These are phyloP conservation scores for Chaetops frenatus DNA, from an alignment of 2,113 vertebrate genomes.

Conservation along the genomic window DNA sequence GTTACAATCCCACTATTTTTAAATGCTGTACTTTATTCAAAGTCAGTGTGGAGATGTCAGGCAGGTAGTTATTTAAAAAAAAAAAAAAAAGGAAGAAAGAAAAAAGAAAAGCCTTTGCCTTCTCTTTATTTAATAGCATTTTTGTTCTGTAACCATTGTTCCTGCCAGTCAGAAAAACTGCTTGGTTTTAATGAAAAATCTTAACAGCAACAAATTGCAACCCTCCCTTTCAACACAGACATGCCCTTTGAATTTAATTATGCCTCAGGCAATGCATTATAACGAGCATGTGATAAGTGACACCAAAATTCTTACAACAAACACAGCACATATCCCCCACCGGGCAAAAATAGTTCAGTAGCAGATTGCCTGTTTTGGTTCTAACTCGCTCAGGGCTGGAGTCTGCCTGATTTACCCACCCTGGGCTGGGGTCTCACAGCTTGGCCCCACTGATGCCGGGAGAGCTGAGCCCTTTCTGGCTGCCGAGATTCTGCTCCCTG, in stretches of 20 bases:
- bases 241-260: constrained; percentile 55
- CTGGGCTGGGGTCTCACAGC: not conserved
- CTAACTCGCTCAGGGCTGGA: rapidly evolving
- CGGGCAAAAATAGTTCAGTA: not conserved
- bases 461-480: not conserved
- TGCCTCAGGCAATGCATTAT: constrained; percentile 8
- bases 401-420: not conserved
- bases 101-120: not conserved
- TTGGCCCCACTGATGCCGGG: not conserved
- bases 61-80: not conserved
- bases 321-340: not conserved
- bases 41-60: not conserved
- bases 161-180: constrained; percentile 11
- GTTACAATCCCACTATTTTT: not conserved
- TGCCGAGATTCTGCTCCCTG: rapidly evolving
- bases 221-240: constrained; percentile 12
- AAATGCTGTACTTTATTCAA: constrained; percentile 10
- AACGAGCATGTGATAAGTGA: not conserved
- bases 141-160: not conserved
- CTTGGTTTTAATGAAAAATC: constrained; percentile 43
- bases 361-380: not conserved
- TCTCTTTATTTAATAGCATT: not conserved
- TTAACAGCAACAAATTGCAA: constrained; percentile 35
- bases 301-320: constrained; percentile 12
- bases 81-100: not conserved